phyloP scores from a whole-genome alignment of 2,797 vertebrate species.

The Channallabes apus region DNA sequence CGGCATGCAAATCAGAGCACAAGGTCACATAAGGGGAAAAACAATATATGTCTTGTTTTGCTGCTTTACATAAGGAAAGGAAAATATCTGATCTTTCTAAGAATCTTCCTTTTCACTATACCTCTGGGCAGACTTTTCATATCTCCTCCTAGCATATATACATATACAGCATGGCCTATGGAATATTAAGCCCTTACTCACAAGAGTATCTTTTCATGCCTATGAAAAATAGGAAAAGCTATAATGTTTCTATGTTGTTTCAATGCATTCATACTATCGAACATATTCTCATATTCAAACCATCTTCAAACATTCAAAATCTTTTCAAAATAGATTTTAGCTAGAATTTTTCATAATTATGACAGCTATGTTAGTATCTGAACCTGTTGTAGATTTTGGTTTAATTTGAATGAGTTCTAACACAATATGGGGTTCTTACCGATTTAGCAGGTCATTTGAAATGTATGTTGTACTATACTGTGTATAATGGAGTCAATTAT shows the following conservation, averaged over 20 bases:
- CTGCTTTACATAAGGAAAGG: background rate
- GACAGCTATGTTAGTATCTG: background rate
- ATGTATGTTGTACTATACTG: background rate
- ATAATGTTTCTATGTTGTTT: background rate
- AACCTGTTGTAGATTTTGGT: background rate
- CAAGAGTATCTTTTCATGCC: background rate
- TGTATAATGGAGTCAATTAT: background rate
- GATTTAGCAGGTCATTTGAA: background rate
- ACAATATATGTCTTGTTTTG: background rate
- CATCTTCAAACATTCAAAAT: too few species aligned
- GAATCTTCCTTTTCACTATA: background rate
- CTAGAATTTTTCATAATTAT: background rate
- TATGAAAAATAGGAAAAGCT: background rate
- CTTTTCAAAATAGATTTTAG: background rate
- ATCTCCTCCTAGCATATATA: background rate
- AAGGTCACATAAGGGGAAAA: background rate
- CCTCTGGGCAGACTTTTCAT: background rate
- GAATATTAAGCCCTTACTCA: background rate
- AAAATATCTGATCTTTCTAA: background rate
- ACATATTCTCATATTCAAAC: background rate
- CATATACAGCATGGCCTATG: background rate
- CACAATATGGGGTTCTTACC: background rate
- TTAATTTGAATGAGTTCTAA: background rate
- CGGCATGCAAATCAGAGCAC: constrained; percentile 26
- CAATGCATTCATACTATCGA: background rate